Evolutionary conservation across 2,113 vertebrate genomes (phyloP).

Genomic region (Ascaphus truei): DNA sequence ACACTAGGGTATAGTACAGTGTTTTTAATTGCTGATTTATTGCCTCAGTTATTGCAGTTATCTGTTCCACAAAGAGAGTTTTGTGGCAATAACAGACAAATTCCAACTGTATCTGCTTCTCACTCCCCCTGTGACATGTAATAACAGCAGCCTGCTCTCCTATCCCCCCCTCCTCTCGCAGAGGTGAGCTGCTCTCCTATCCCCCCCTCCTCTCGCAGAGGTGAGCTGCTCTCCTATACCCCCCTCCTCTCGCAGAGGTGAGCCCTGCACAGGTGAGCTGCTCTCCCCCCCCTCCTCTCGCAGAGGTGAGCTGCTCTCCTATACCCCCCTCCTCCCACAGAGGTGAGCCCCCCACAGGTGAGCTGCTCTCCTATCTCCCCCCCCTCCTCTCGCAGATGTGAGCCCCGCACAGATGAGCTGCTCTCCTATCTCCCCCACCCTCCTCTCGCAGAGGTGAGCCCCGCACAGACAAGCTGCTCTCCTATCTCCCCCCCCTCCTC

Average conservation of each 20-base stretch:
- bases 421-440: too few relatives aligned
- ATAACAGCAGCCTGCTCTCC: neutral
- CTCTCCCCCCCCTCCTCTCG: neutral
- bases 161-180: neutral
- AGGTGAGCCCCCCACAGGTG: too few relatives aligned
- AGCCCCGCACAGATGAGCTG: too few relatives aligned
- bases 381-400: neutral
- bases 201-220: neutral
- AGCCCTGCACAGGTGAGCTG: too few relatives aligned
- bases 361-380: neutral
- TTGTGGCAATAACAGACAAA: neutral
- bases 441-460: too few relatives aligned
- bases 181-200: too few relatives aligned
- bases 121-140: neutral
- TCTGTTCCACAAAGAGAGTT: neutral
- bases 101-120: neutral
- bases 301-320: neutral
- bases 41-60: too few relatives aligned
- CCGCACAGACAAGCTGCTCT: neutral
- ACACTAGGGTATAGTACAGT: too few relatives aligned
- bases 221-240: neutral
- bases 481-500: constrained; percentile 11
- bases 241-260: neutral
- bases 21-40: too few relatives aligned
- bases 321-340: neutral